Evolutionary conservation across 2,797 vertebrate genomes (phyloP).

Genomic region (Sebastes oblongus): DNA sequence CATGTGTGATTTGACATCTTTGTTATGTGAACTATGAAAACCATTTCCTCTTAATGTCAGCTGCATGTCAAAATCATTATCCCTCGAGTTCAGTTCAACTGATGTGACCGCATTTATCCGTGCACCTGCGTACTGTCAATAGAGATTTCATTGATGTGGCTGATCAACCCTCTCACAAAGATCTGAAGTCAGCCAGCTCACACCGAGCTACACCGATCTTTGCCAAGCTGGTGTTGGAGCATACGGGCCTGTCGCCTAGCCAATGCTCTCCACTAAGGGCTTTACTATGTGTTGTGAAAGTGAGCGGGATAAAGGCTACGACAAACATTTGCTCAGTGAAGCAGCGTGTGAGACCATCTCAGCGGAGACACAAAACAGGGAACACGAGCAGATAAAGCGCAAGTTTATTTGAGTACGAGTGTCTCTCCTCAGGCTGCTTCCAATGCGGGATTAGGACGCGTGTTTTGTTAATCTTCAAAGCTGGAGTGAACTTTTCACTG

Average conservation of each 20-base stretch:
- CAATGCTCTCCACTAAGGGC: conserved; percentile 45
- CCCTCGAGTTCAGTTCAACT: background rate
- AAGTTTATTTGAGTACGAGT: conserved; percentile 51
- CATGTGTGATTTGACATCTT: background rate
- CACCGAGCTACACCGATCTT: conserved; percentile 15
- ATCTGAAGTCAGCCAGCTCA: conserved; percentile 32
- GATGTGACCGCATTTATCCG: background rate
- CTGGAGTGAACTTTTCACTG: conserved; percentile 53
- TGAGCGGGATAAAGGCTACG: conserved; percentile 54
- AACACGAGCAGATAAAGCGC: conserved; percentile 55
- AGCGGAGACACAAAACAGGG: conserved; percentile 53
- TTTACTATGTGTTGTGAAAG: conserved; percentile 56
- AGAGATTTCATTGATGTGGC: conserved; percentile 8
- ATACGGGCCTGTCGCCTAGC: conserved; percentile 45
- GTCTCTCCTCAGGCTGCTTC: conserved; percentile 56
- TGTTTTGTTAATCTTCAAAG: conserved; percentile 70
- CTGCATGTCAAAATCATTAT: conserved; percentile 1
- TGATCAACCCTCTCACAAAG: conserved; percentile 27
- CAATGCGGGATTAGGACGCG: conserved; percentile 52
- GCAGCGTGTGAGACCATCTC: conserved; percentile 48
- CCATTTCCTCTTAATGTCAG: background rate
- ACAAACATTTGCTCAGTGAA: conserved; percentile 73
- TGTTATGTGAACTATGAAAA: background rate
- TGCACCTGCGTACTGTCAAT: background rate
- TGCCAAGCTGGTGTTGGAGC: conserved; percentile 46